Evolutionary conservation across 2,797 vertebrate species (phyloP), one percentile per base, ranked within the genome.

Genomic region (Lithobates pipiens): DNA sequence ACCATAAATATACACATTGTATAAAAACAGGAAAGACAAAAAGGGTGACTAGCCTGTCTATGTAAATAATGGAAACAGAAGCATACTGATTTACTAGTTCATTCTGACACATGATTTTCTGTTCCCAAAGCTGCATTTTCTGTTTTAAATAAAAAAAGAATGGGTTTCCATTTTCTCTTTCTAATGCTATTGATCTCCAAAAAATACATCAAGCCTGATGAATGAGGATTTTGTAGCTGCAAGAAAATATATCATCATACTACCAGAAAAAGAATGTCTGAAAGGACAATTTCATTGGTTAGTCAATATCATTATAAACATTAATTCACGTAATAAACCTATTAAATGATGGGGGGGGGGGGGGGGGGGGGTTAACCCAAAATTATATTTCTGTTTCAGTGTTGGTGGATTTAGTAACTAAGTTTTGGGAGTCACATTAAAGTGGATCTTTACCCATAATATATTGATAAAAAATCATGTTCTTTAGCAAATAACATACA

Each of bases 91-190:
- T 9, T 88, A 77, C 88, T 90, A 82, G 89, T 88, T 91, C 89
- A 91, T 92, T 94, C 88, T 93, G 90, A 93, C 89, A 94, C 89
- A 76, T 92, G 85, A 91, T 80, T 86, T 90, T 89, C 21, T 86
- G 91, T 90, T 86, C 88, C 65, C 77, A 91, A 84, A 91, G 89
- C 90, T 88, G 89, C 86, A 90, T 93, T 92, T 46, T 89, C 90
- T 84, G 91, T 91, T 88, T 63, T 85, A 88, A 92, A 88, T 85
- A 82, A 84, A 63, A 57, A 79, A 89, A 90, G 84, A 91, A 92
- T 90, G 89, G 88, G 89, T 84, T 65, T 92, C 84, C 74, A 75
- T 71, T 42, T 61, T 79, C 89, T 92, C 89, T 16, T 81, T 88
- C 90, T 61, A 94, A 39, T 88, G 80, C 80, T 88, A 89, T 44